phyloP scores from a whole-genome alignment of 2,888 invertebrate species.

The Epistrophe eligans region DNA sequence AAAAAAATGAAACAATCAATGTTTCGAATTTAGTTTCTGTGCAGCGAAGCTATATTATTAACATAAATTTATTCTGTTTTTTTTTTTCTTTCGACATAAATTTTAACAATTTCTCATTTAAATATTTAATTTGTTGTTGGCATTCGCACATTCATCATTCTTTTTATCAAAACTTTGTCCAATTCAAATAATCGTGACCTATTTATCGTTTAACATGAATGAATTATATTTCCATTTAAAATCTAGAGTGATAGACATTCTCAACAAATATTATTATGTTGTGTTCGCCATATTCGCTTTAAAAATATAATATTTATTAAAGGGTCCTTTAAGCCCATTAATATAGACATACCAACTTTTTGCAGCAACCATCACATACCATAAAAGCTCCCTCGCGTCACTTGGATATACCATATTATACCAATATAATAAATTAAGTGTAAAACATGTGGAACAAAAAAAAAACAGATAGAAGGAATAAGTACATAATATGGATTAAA shows the following conservation, averaged over 20 bases:
- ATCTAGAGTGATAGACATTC: background rate
- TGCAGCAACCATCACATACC: background rate
- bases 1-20: too few species aligned
- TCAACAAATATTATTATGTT: background rate
- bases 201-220: background rate
- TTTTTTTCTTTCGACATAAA: too few species aligned
- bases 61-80: too few species aligned
- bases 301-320: background rate
- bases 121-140: too few species aligned
- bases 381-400: background rate
- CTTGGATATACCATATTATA: background rate
- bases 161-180: background rate
- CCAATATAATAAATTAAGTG: constrained; percentile 26
- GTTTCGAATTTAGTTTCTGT: too few species aligned
- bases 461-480: background rate
- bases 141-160: background rate
- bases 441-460: background rate
- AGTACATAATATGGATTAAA: background rate
- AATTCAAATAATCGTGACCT: background rate
- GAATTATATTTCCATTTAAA: background rate
- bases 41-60: too few species aligned
- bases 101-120: too few species aligned
- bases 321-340: background rate
- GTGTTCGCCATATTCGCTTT: background rate
- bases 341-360: background rate